Evolutionary conservation across 2,797 vertebrate species (phyloP), one percentile per base, ranked within the genome.

Genomic region (Masticophis lateralis): DNA sequence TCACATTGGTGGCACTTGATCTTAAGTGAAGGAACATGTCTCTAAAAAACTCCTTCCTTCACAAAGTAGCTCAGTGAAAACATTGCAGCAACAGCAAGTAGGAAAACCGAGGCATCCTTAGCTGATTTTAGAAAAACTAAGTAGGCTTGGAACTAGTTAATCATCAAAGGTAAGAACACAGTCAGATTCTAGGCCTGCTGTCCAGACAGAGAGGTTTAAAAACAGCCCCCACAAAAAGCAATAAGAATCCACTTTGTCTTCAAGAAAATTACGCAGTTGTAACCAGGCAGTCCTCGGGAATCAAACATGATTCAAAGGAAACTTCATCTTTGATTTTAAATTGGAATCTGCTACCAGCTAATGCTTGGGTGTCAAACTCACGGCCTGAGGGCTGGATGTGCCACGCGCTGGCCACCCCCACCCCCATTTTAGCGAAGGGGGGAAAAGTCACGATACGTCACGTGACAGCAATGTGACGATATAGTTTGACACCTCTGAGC

Each of bases 401-500:
- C 20, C 57, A 57, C 5, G 1, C 5, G 18, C 57, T 57, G 18
- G 51, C 56, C 56, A 16, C 14, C 5, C 16, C 56, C 56, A 5
- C 4, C 14, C 14, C 57, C 57, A 20, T 5, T 57, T 57, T 2
- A 57, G 57, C 16, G 1, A 57, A 57, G 5, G 57, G 18, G 57
- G 5, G 1, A 6, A 6, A 57, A 57, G 57, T 57, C 16, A 18
- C 11, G 5, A 57, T 57, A 57, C 5, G 16, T 57, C 16, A 57
- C 1, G 1, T 57, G 14, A 18, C 0, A 1, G 4, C 14, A 5
- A 16, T 1, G 57, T 57, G 56, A 57, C 0, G 4, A 57, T 16
- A 5, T 5, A 57, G 56, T 57, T 57, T 57, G 57, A 57, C 5
- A 57, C 1, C 57, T 18, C 57, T 20, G 56, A 56, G 57, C 18